Evolutionary conservation across 2,797 vertebrate genomes (phyloP).

Genomic region (Intellagama lesueurii): DNA sequence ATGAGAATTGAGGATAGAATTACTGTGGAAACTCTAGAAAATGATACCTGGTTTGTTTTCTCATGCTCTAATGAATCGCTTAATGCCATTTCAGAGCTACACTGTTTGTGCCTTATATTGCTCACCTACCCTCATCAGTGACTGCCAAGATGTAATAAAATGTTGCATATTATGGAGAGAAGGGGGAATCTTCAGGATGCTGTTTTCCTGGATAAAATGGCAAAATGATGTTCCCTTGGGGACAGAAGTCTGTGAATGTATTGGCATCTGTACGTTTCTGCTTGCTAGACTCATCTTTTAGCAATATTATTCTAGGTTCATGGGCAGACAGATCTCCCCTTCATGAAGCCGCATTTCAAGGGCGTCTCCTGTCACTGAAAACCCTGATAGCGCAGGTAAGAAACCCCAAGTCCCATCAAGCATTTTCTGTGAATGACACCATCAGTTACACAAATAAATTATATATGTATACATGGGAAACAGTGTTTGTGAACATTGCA

Average conservation of each 20-base stretch:
- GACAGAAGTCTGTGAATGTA: not conserved
- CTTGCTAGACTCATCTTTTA: conserved; percentile 35
- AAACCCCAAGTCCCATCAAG: not conserved
- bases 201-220: not conserved
- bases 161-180: not conserved
- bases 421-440: not conserved
- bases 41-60: not conserved
- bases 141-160: not conserved
- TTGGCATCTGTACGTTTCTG: not conserved
- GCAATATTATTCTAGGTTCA: conserved; percentile 79
- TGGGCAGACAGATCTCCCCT: conserved; percentile 92
- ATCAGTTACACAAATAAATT: conserved; percentile 3
- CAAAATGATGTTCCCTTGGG: not conserved
- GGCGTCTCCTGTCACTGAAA: conserved; percentile 86
- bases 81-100: not conserved
- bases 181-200: too few relatives aligned
- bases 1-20: not conserved
- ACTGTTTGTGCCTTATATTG: not conserved
- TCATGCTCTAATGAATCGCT: too few relatives aligned
- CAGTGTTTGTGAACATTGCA: not conserved
- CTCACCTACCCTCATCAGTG: not conserved
- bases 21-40: not conserved
- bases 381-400: conserved; percentile 88
- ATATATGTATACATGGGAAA: conserved; percentile 12
- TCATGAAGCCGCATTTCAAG: conserved; percentile 92